A percentile compares a stretch with the other conserved stretches of the same genome.
Evolutionary conservation across 2,888 invertebrate genomes (phyloP).

Genomic region (Norana najaformis): DNA sequence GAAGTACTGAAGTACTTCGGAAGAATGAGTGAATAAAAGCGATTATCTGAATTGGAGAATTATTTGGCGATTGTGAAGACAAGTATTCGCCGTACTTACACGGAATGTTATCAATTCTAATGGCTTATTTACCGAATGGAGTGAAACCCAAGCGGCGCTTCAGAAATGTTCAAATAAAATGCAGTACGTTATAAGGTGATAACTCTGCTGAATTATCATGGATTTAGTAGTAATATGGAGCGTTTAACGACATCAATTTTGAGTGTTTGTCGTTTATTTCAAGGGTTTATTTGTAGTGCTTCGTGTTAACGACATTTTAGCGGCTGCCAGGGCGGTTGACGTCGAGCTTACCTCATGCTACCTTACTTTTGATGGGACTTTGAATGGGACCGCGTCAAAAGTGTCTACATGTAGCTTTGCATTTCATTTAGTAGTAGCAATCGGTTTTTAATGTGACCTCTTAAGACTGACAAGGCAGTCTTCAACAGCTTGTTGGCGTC

Average conservation of each 20-base stretch:
- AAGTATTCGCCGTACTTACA: not conserved
- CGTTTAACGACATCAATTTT: not conserved
- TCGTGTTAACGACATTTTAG: not conserved
- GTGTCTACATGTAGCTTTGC: no score
- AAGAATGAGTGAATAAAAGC: not conserved
- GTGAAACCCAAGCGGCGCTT: not conserved
- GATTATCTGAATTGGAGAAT: slow-evolving; percentile 29
- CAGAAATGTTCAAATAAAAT: no score
- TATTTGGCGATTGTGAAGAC: slow-evolving; percentile 23
- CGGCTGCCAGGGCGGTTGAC: not conserved
- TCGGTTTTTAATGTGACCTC: no score
- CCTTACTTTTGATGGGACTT: not conserved
- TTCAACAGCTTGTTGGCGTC: no score
- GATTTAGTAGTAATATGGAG: not conserved
- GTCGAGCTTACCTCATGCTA: not conserved
- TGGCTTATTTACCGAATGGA: not conserved
- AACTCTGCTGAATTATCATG: not conserved
- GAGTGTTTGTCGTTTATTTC: no score
- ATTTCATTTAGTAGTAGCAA: no score
- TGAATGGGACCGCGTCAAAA: no score
- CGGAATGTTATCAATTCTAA: not conserved
- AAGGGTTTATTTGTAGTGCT: not conserved
- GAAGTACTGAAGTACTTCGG: not conserved
- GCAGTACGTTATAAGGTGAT: not conserved
- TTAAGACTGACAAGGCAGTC: no score